Conservation (phyloP, 2,113 vertebrate species). For the Promerops cafer region DNA sequence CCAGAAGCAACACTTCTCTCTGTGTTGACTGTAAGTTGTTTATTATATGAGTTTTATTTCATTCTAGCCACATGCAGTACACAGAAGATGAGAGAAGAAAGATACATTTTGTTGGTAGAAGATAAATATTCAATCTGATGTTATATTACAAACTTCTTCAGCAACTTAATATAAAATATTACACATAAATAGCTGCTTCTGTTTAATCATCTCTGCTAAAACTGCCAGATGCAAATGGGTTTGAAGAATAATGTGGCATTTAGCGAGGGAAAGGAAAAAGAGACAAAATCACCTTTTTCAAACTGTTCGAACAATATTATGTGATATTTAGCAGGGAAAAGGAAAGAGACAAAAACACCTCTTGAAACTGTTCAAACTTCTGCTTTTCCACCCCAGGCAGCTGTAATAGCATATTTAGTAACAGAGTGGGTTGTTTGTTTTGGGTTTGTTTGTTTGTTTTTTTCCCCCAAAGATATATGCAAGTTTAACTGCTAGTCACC, state of each 20-base stretch:
- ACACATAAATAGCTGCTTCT: background rate
- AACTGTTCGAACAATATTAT: background rate
- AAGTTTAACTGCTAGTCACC: background rate
- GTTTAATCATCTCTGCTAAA: background rate
- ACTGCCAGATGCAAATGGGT: background rate
- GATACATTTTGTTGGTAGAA: background rate
- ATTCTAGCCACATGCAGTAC: background rate
- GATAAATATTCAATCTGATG: background rate
- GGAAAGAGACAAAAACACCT: background rate
- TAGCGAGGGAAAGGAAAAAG: background rate
- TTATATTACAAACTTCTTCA: background rate
- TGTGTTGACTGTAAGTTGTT: background rate
- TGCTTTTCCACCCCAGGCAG: background rate
- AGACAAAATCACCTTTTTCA: background rate
- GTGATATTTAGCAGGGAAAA: background rate
- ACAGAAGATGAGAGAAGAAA: background rate
- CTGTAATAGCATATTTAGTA: background rate
- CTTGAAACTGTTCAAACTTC: background rate
- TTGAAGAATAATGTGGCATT: background rate
- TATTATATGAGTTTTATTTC: background rate
- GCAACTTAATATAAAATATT: background rate
- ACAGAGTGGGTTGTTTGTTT: background rate
- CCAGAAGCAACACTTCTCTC: background rate
- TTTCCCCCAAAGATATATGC: background rate
- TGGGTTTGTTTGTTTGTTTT: background rate